Evolutionary conservation across 2,888 invertebrate genomes (phyloP).

Genomic region (Camptogramma bilineatum): DNA sequence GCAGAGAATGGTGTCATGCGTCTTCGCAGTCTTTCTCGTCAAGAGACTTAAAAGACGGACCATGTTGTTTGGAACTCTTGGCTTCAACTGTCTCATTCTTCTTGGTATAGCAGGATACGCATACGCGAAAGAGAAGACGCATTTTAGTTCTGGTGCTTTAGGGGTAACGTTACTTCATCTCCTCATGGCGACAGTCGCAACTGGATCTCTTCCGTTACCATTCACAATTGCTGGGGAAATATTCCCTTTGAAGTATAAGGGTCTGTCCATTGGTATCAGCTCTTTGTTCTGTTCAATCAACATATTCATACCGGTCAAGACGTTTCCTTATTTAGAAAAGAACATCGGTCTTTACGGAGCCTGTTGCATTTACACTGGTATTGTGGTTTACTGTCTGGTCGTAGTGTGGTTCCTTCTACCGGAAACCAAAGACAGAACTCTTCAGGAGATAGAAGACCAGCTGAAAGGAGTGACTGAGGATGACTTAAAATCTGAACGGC

Average conservation of each 20-base stretch:
- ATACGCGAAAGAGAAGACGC: slow-evolving; percentile 54
- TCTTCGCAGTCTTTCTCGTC: slow-evolving; percentile 84
- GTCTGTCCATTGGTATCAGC: slow-evolving; percentile 80
- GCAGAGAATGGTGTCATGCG: slow-evolving; percentile 84
- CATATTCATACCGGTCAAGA: slow-evolving; percentile 50
- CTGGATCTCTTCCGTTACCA: slow-evolving; percentile 87
- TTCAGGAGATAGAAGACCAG: slow-evolving; percentile 67
- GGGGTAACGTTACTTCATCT: slow-evolving; percentile 63
- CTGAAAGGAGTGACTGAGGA: slow-evolving; percentile 50
- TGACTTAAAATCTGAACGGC: slow-evolving; percentile 34
- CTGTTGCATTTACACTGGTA: slow-evolving; percentile 55
- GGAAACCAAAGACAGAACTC: slow-evolving; percentile 65
- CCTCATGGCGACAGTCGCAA: slow-evolving; percentile 82
- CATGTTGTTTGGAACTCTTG: slow-evolving; percentile 60
- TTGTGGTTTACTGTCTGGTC: slow-evolving; percentile 57
- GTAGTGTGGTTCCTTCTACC: slow-evolving; percentile 60
- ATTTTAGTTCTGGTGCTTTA: slow-evolving; percentile 57
- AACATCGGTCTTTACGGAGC: slow-evolving; percentile 50
- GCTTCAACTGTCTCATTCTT: slow-evolving; percentile 59
- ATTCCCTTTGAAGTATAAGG: slow-evolving; percentile 86
- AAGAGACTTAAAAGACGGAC: slow-evolving; percentile 79
- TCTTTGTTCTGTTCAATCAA: slow-evolving; percentile 51
- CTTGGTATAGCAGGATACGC: slow-evolving; percentile 61
- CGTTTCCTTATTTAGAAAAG: slow-evolving; percentile 45
- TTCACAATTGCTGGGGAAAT: slow-evolving; percentile 90